These are phyloP conservation scores for Malurus elegans DNA, from an alignment of 2,113 vertebrate species.

Conservation along the genomic window DNA sequence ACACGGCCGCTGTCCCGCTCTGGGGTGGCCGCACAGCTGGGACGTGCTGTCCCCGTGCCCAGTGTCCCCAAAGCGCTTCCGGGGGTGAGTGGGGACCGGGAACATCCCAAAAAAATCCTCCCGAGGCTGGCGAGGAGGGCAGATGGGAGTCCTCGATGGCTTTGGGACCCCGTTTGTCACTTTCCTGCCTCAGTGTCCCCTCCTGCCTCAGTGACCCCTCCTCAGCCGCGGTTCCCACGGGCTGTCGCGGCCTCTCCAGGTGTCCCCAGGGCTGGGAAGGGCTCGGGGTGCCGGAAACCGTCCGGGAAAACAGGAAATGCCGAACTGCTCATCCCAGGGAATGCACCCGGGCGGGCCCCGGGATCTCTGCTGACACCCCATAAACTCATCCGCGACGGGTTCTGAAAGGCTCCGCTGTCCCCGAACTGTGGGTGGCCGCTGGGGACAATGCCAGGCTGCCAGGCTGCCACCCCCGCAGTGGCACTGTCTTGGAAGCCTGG, in stretches of 20 bases:
- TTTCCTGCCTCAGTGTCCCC: background rate
- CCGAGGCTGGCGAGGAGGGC: accelerated
- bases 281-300: background rate
- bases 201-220: background rate
- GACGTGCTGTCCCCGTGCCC: accelerated
- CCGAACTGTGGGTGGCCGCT: background rate
- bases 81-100: accelerated
- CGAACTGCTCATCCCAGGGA: background rate
- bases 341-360: background rate
- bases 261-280: conserved; percentile 4
- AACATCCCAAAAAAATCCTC: background rate
- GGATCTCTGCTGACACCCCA: background rate
- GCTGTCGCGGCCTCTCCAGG: accelerated
- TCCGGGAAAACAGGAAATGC: conserved; percentile 1
- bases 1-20: background rate
- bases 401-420: background rate
- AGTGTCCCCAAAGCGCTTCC: background rate
- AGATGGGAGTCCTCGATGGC: accelerated
- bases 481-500: background rate
- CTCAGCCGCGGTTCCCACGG: background rate
- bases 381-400: background rate
- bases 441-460: background rate
- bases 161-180: background rate
- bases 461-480: background rate
- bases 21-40: accelerated